Evolutionary conservation across 2,797 vertebrate species (phyloP).

Genomic region (Sebastolobus altivelis): DNA sequence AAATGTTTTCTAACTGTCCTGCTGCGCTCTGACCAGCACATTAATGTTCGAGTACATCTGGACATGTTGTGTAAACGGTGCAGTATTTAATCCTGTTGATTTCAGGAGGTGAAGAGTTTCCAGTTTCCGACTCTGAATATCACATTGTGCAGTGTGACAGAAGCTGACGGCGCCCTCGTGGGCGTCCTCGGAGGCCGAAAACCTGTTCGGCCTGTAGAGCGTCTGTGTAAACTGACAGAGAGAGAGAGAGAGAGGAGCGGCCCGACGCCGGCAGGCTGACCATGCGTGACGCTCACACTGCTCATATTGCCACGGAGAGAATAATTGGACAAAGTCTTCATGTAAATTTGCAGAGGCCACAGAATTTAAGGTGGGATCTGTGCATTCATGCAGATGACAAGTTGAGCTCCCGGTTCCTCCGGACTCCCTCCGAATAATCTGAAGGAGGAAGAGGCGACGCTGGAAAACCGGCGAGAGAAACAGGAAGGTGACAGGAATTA

Average conservation of each 20-base stretch:
- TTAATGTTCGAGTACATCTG: not conserved
- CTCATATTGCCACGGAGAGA: conserved; percentile 70
- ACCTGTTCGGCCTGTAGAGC: conserved; percentile 60
- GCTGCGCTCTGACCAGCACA: not conserved
- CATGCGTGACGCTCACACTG: conserved; percentile 74
- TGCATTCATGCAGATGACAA: conserved; percentile 85
- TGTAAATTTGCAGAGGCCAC: conserved; percentile 81
- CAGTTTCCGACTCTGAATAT: conserved; percentile 1
- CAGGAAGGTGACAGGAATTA: conserved; percentile 71
- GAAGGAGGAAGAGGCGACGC: conserved; percentile 48
- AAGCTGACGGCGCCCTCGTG: conserved; percentile 32
- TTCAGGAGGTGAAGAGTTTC: conserved; percentile 20
- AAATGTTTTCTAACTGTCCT: not conserved
- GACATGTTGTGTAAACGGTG: not conserved
- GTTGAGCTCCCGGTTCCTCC: conserved; percentile 78
- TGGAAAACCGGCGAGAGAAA: conserved; percentile 26
- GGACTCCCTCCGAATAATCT: conserved; percentile 74
- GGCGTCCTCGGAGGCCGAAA: conserved; percentile 52
- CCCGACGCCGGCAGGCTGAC: conserved; percentile 65
- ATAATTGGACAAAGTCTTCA: conserved; percentile 87
- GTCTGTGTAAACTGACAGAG: conserved; percentile 55
- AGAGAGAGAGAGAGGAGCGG: conserved; percentile 8
- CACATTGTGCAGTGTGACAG: conserved; percentile 40
- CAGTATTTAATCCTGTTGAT: not conserved
- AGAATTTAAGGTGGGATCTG: conserved; percentile 83